Conservation (phyloP, 2,888 invertebrate genomes). For the Punctoribates punctum region DNA sequence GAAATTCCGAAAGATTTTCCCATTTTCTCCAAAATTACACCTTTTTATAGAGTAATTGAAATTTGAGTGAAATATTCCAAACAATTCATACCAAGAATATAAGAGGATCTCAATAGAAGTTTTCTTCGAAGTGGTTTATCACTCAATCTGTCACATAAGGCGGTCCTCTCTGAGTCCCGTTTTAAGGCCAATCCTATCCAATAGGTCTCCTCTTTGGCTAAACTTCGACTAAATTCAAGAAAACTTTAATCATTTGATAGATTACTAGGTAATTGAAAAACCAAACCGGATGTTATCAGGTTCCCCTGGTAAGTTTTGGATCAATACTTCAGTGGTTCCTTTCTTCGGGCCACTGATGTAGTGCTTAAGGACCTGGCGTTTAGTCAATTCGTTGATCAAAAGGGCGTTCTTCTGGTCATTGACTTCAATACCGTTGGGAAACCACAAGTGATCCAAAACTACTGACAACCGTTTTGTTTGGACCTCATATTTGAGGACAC, state of each 20-base stretch:
- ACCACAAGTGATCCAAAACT: slow-evolving; percentile 37
- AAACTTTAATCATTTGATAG: slow-evolving; percentile 3
- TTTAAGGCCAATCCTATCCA: slow-evolving; percentile 40
- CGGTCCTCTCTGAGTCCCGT: slow-evolving; percentile 4
- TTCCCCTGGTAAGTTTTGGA: slow-evolving; percentile 64
- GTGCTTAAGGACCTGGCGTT: slow-evolving; percentile 64
- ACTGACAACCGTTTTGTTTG: slow-evolving; percentile 11
- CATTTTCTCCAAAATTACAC: slow-evolving; percentile 1
- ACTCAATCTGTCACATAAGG: slow-evolving; percentile 30
- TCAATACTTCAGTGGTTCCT: slow-evolving; percentile 73
- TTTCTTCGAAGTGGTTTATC: slow-evolving; percentile 34
- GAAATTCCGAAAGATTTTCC: slow-evolving; percentile 19
- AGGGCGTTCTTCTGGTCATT: slow-evolving; percentile 77
- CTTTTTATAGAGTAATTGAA: background rate
- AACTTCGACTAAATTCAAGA: slow-evolving; percentile 22
- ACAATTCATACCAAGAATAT: slow-evolving; percentile 28
- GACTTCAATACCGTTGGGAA: slow-evolving; percentile 77
- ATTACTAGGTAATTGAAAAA: background rate
- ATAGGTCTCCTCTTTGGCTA: slow-evolving; percentile 33
- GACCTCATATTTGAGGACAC: slow-evolving; percentile 28
- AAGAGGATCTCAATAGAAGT: slow-evolving; percentile 35
- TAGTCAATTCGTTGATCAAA: slow-evolving; percentile 69
- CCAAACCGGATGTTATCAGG: slow-evolving; percentile 53
- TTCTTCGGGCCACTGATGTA: slow-evolving; percentile 74
- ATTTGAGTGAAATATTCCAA: background rate